Evolutionary conservation across 2,888 invertebrate genomes (phyloP).

Genomic region (Acleris sparsana): DNA sequence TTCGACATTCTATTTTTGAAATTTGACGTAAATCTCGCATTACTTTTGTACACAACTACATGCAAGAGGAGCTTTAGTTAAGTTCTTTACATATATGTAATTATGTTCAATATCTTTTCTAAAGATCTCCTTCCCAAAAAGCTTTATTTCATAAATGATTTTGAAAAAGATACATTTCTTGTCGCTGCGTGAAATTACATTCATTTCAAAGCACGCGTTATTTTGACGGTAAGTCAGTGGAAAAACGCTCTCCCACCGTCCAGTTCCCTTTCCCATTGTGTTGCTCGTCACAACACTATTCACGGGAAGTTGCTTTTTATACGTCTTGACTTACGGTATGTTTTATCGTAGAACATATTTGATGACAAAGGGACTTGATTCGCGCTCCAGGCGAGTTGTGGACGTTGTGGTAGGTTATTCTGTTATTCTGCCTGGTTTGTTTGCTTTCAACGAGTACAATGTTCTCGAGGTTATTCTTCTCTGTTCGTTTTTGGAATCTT

Average conservation of each 20-base stretch:
- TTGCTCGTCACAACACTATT: slow-evolving; percentile 1
- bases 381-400: slow-evolving; percentile 21
- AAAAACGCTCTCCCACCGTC: slow-evolving; percentile 14
- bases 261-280: slow-evolving; percentile 29
- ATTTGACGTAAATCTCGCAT: too few relatives aligned
- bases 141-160: too few relatives aligned
- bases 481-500: not conserved
- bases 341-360: not conserved
- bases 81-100: too few relatives aligned
- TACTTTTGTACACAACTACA: too few relatives aligned
- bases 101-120: too few relatives aligned
- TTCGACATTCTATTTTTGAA: too few relatives aligned
- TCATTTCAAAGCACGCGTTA: slow-evolving; percentile 1
- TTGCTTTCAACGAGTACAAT: not conserved
- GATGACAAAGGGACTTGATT: slow-evolving; percentile 29
- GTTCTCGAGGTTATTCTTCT: too few relatives aligned
- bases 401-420: slow-evolving; percentile 28
- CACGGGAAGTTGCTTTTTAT: slow-evolving; percentile 15
- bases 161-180: too few relatives aligned
- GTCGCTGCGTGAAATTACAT: not conserved
- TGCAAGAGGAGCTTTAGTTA: too few relatives aligned
- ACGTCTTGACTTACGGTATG: not conserved
- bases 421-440: slow-evolving; percentile 20
- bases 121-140: too few relatives aligned
- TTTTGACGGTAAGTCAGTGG: slow-evolving; percentile 21